These are phyloP conservation scores for Pavo muticus DNA, from an alignment of 2,113 vertebrate genomes.

Conservation along the genomic window DNA sequence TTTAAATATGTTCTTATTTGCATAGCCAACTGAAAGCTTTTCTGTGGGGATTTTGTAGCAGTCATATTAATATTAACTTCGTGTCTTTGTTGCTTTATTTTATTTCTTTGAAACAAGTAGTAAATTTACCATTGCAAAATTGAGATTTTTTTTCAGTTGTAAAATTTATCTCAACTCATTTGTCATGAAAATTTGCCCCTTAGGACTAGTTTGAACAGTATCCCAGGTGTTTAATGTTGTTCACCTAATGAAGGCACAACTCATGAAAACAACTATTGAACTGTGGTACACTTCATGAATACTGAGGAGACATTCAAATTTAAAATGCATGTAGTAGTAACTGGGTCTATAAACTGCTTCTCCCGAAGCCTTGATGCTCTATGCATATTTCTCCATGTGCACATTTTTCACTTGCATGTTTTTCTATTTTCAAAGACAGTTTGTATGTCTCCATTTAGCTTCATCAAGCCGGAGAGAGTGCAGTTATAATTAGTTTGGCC, in stretches of 20 bases:
- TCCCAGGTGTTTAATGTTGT: constrained; percentile 80
- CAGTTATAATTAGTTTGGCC: constrained; percentile 57
- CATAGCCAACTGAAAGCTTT: constrained; percentile 11
- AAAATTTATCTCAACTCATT: constrained; percentile 75
- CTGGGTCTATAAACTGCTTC: constrained; percentile 51
- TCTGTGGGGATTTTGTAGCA: constrained; percentile 37
- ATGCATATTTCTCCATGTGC: constrained; percentile 57
- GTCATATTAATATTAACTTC: constrained; percentile 73
- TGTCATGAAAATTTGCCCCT: constrained; percentile 77
- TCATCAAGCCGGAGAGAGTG: constrained; percentile 49
- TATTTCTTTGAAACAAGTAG: constrained; percentile 63
- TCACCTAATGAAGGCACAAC: constrained; percentile 77
- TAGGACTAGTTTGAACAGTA: constrained; percentile 73
- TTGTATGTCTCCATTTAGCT: constrained; percentile 57
- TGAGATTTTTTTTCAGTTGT: constrained; percentile 64
- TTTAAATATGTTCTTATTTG: constrained; percentile 24
- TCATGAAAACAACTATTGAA: constrained; percentile 76
- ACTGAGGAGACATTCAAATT: constrained; percentile 67
- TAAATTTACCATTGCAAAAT: constrained; percentile 74
- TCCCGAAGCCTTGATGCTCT: constrained; percentile 3
- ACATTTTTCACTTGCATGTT: constrained; percentile 31
- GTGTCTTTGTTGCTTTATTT: constrained; percentile 68
- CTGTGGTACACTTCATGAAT: constrained; percentile 70
- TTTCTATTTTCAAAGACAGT: constrained; percentile 54
- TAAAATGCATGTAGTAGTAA: constrained; percentile 67